A percentile compares a stretch with the other conserved stretches of the same genome.
These are phyloP conservation scores for Cettia cetti DNA, from an alignment of 2,113 vertebrate species.

Conservation along the genomic window DNA sequence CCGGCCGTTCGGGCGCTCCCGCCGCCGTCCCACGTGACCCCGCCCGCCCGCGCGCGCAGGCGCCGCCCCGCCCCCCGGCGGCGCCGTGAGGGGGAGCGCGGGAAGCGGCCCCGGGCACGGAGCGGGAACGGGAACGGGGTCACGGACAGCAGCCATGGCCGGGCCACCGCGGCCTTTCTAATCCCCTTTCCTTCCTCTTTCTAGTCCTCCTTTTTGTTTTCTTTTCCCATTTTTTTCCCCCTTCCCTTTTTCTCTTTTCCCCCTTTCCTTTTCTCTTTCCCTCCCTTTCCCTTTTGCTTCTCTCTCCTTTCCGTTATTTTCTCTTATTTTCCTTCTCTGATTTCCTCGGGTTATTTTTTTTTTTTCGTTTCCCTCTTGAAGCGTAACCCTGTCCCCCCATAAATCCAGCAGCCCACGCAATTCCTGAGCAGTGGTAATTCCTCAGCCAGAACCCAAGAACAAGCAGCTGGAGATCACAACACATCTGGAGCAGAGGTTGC, in stretches of 20 bases:
- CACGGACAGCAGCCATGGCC: fast-evolving
- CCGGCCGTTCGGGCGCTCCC: no score
- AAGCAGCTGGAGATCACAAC: background rate
- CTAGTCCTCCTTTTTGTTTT: background rate
- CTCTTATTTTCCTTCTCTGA: background rate
- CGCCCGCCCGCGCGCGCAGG: no score
- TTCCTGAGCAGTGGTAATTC: background rate
- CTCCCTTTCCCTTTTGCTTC: background rate
- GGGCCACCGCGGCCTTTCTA: no score
- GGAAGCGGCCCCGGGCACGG: background rate
- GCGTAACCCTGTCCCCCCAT: background rate
- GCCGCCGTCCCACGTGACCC: no score
- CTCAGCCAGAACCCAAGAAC: background rate
- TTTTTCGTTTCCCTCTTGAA: background rate
- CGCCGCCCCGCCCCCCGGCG: no score
- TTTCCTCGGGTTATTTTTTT: background rate
- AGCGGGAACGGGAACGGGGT: fast-evolving
- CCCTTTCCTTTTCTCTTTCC: background rate
- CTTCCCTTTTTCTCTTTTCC: background rate
- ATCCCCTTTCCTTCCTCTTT: background rate
- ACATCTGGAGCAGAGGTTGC: background rate
- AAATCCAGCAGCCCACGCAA: fast-evolving
- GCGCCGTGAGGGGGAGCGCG: background rate
- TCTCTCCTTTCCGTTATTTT: background rate
- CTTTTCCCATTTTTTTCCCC: background rate